These are phyloP conservation scores for Glaucomys volans DNA, from an alignment of 2,113 vertebrate species.

Conservation along the genomic window DNA sequence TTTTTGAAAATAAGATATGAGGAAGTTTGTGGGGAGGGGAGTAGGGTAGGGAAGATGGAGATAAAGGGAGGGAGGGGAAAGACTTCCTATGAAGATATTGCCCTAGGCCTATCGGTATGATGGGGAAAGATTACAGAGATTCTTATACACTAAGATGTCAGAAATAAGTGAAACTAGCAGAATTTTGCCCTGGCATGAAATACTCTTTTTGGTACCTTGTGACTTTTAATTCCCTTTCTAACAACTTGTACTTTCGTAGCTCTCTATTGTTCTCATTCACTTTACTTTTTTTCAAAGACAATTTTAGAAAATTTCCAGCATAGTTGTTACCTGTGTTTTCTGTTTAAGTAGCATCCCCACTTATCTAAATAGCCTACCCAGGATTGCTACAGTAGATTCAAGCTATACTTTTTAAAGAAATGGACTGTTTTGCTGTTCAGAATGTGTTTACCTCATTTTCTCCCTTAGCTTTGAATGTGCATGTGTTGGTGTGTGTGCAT, in stretches of 20 bases:
- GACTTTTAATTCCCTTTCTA: constrained; percentile 34
- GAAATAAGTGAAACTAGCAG: background rate
- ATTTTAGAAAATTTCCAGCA: background rate
- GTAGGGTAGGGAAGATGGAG: background rate
- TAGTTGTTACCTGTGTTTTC: background rate
- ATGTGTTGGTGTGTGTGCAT: background rate
- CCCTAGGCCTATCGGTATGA: background rate
- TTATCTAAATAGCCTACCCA: background rate
- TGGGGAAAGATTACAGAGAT: background rate
- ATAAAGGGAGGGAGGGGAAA: background rate
- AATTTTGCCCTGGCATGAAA: background rate
- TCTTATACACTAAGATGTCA: background rate
- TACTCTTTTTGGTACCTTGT: background rate
- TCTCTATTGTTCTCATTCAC: background rate
- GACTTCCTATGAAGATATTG: background rate
- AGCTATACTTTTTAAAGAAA: background rate
- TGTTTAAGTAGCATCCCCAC: background rate
- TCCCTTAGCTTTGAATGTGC: background rate
- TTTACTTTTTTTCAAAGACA: constrained; percentile 3
- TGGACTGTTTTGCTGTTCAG: background rate
- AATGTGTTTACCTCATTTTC: background rate
- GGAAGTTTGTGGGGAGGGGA: background rate
- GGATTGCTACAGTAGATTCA: background rate
- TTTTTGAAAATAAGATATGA: background rate
- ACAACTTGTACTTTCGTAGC: background rate